Conservation (phyloP, 2,888 invertebrate genomes). For the Latrodectus elegans region DNA sequence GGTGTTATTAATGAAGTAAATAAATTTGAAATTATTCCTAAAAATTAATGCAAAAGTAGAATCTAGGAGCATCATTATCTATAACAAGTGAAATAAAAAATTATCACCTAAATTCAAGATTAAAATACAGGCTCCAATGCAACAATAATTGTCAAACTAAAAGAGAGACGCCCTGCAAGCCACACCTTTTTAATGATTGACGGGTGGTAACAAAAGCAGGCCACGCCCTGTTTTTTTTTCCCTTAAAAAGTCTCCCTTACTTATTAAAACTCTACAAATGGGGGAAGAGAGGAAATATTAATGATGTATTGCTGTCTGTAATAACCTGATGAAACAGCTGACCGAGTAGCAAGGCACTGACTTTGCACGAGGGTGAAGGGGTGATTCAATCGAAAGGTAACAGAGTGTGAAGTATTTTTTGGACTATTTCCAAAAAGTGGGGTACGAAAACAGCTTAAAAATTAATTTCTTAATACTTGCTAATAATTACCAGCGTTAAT, state of each 20-base stretch:
- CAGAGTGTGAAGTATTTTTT: no score
- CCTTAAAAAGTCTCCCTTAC: conserved; percentile 6
- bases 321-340: conserved; percentile 14
- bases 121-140: neutral
- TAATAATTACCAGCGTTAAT: no score
- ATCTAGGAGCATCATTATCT: no score
- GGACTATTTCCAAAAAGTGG: no score
- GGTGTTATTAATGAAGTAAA: no score
- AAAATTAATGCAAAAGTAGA: no score
- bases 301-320: neutral
- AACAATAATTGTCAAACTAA: conserved; percentile 11
- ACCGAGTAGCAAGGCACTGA: neutral
- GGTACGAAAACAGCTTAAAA: no score
- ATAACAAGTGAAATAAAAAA: no score
- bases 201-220: conserved; percentile 14
- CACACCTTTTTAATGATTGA: conserved; percentile 47
- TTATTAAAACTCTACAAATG: conserved; percentile 27
- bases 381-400: neutral
- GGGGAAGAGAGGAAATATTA: conserved; percentile 28
- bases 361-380: neutral
- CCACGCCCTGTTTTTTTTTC: conserved; percentile 30
- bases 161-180: conserved; percentile 24
- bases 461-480: no score
- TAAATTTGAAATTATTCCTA: no score
- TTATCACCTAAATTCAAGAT: no score